Evolutionary conservation across 2,113 vertebrate species (phyloP).

Genomic region (Bufo bufo): DNA sequence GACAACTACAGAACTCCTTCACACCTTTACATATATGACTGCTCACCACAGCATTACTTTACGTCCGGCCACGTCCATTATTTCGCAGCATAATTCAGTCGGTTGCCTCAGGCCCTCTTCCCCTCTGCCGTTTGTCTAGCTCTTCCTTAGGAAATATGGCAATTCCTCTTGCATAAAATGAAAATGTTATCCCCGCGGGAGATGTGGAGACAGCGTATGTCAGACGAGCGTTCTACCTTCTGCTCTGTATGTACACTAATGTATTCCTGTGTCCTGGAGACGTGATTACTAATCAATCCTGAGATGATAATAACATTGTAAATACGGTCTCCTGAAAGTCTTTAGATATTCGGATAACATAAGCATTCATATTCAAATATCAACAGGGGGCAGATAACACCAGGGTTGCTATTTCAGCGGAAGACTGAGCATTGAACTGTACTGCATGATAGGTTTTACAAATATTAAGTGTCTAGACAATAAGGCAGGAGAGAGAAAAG

Average conservation of each 20-base stretch:
- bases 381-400: constrained; percentile 56
- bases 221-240: not conserved
- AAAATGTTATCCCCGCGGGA: constrained; percentile 39
- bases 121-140: not conserved
- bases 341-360: constrained; percentile 54
- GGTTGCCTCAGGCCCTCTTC: not conserved
- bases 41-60: not conserved
- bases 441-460: constrained; percentile 55
- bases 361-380: constrained; percentile 56
- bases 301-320: constrained; percentile 54
- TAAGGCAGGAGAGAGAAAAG: constrained; percentile 40
- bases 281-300: constrained; percentile 56
- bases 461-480: constrained; percentile 53
- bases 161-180: constrained; percentile 30
- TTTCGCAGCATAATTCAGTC: not conserved
- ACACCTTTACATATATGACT: too few species aligned
- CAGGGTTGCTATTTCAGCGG: constrained; percentile 35
- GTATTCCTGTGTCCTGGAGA: constrained; percentile 27
- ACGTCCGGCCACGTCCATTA: not conserved
- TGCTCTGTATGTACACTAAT: constrained; percentile 9
- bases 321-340: constrained; percentile 45
- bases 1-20: too few species aligned
- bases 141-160: not conserved
- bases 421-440: constrained; percentile 45
- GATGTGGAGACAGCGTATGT: constrained; percentile 6